A percentile compares a stretch with the other conserved stretches of the same genome.
Evolutionary conservation across 2,888 invertebrate species (phyloP).

Genomic region (Seladonia tumulorum): DNA sequence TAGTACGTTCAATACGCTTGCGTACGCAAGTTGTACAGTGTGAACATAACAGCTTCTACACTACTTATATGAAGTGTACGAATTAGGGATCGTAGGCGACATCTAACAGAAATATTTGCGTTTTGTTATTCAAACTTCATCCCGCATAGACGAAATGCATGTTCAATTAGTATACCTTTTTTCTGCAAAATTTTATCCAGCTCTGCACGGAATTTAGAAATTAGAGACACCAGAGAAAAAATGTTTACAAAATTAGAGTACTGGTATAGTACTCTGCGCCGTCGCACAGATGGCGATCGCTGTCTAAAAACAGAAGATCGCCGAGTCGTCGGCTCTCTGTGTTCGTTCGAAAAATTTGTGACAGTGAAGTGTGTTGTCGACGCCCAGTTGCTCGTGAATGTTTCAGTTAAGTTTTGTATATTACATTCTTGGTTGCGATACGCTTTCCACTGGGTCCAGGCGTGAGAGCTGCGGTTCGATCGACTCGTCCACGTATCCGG

Average conservation of each 20-base stretch:
- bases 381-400: slow-evolving; percentile 82
- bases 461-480: slow-evolving; percentile 14
- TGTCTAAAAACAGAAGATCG: neutral
- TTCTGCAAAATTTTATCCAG: neutral
- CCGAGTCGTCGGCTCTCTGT: slow-evolving; percentile 42
- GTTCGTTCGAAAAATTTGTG: slow-evolving; percentile 58
- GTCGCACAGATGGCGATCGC: slow-evolving; percentile 28
- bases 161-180: neutral
- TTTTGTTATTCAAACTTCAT: no score
- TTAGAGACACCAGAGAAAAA: neutral
- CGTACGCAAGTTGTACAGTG: neutral
- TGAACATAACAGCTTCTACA: neutral
- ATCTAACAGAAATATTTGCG: neutral
- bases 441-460: neutral
- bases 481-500: slow-evolving; percentile 12
- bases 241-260: neutral
- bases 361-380: slow-evolving; percentile 76
- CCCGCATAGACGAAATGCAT: neutral
- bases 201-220: neutral
- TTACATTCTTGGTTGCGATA: slow-evolving; percentile 35
- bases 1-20: neutral
- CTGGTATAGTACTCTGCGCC: neutral
- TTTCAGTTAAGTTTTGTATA: slow-evolving; percentile 70
- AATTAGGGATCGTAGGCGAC: neutral
- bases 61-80: neutral